These are phyloP conservation scores for Elegia similella DNA, from an alignment of 2,888 invertebrate genomes.

Conservation along the genomic window DNA sequence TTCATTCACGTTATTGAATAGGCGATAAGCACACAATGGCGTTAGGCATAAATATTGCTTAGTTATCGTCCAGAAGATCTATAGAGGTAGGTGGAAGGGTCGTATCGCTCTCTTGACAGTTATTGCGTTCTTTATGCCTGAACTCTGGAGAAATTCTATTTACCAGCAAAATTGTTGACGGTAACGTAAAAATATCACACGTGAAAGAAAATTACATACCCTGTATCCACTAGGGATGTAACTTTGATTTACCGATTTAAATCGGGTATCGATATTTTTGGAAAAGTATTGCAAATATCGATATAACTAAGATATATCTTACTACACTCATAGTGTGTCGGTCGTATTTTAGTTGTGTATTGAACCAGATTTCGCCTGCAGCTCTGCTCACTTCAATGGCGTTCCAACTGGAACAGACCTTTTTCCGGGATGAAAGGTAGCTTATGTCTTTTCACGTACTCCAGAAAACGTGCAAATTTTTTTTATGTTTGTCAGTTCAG, in stretches of 20 bases:
- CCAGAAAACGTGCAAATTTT: too few species aligned
- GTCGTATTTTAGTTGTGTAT: too few species aligned
- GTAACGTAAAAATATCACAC: constrained; percentile 42
- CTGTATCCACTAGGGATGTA: neutral
- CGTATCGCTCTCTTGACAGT: constrained; percentile 61
- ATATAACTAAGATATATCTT: too few species aligned
- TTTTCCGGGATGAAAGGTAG: too few species aligned
- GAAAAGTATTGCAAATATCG: neutral
- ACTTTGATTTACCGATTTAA: neutral
- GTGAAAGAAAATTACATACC: constrained; percentile 19
- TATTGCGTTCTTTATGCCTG: constrained; percentile 65
- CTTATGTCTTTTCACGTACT: too few species aligned
- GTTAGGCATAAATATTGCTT: constrained; percentile 59
- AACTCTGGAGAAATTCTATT: constrained; percentile 62
- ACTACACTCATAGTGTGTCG: too few species aligned
- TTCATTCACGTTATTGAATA: constrained; percentile 52
- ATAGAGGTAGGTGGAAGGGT: constrained; percentile 44
- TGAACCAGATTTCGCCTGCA: too few species aligned
- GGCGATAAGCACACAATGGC: constrained; percentile 55
- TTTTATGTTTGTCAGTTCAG: too few species aligned
- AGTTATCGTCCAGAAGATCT: constrained; percentile 57
- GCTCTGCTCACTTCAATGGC: too few species aligned
- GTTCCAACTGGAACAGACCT: too few species aligned
- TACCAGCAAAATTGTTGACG: constrained; percentile 53
- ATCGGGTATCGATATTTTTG: neutral